Percentiles rank a stretch among this genome's conserved stretches.
These are phyloP conservation scores for Lophius americanus DNA, from an alignment of 2,797 vertebrate genomes.

Conservation along the genomic window DNA sequence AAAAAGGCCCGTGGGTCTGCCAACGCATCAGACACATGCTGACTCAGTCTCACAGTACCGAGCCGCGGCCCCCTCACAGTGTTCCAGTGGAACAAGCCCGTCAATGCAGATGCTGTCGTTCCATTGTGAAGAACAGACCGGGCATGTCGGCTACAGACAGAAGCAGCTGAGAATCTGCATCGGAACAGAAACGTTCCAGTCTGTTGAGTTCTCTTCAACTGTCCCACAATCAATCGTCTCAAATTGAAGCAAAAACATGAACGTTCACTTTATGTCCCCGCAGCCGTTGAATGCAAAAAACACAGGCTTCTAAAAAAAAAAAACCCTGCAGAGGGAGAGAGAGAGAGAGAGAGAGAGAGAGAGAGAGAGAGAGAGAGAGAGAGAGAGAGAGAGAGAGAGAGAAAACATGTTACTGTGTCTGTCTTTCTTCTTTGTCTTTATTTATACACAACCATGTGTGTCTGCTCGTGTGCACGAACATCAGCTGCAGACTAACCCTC, in stretches of 20 bases:
- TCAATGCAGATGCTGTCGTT: constrained; percentile 66
- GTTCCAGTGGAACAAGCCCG: constrained; percentile 73
- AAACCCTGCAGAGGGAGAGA: too few relatives aligned
- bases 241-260: constrained; percentile 23
- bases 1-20: constrained; percentile 26
- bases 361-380: too few relatives aligned
- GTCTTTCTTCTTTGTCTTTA: constrained; percentile 4
- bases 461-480: not conserved
- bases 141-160: constrained; percentile 55
- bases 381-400: too few relatives aligned
- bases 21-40: constrained; percentile 11
- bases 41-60: constrained; percentile 60
- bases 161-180: constrained; percentile 71
- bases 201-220: constrained; percentile 23
- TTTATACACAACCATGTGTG: constrained; percentile 1
- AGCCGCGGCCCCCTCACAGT: constrained; percentile 58
- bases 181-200: constrained; percentile 44
- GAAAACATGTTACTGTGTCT: not conserved
- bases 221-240: constrained; percentile 38
- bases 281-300: not conserved
- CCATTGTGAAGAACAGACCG: constrained; percentile 66
- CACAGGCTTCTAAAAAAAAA: too few relatives aligned
- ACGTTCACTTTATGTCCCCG: constrained; percentile 18
- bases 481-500: constrained; percentile 1
- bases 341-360: too few relatives aligned